Evolutionary conservation across 2,888 invertebrate species (phyloP).

Genomic region (Chorisops tibialis): DNA sequence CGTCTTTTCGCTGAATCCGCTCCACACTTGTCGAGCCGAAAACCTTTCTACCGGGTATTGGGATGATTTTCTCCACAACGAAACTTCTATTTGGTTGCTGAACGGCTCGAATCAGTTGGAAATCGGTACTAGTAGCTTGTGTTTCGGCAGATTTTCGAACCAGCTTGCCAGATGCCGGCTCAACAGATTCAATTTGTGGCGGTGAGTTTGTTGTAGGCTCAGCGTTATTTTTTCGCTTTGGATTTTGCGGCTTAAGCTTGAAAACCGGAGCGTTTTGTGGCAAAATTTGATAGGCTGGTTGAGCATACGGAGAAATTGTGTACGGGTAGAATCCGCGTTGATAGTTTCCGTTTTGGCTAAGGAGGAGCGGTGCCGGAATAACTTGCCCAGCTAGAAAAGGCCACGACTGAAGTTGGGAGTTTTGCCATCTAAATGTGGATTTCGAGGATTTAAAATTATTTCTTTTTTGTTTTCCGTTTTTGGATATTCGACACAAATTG

Average conservation of each 20-base stretch:
- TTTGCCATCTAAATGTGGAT: conserved; percentile 41
- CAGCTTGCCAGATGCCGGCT: conserved; percentile 9
- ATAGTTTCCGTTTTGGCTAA: neutral
- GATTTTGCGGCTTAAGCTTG: neutral
- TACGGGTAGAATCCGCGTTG: neutral
- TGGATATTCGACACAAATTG: conserved; percentile 3
- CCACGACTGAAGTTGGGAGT: conserved; percentile 44
- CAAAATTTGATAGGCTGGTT: neutral
- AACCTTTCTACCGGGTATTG: conserved; percentile 39
- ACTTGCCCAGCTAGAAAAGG: conserved; percentile 34
- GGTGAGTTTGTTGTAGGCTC: conserved; percentile 40
- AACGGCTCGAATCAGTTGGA: conserved; percentile 42
- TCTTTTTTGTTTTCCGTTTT: neutral
- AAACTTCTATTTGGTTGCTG: conserved; percentile 45
- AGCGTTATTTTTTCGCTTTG: conserved; percentile 26
- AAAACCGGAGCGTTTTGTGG: neutral
- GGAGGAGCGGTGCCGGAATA: neutral
- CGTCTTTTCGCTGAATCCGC: neutral
- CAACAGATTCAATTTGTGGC: conserved; percentile 29
- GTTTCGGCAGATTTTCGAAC: neutral
- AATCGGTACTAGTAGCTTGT: conserved; percentile 37
- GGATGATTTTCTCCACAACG: conserved; percentile 45
- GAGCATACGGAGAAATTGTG: conserved; percentile 2
- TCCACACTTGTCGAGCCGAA: conserved; percentile 5
- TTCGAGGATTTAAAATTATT: conserved; percentile 6